Evolutionary conservation across 2,797 vertebrate species (phyloP).

Genomic region (Sternotherus odoratus): DNA sequence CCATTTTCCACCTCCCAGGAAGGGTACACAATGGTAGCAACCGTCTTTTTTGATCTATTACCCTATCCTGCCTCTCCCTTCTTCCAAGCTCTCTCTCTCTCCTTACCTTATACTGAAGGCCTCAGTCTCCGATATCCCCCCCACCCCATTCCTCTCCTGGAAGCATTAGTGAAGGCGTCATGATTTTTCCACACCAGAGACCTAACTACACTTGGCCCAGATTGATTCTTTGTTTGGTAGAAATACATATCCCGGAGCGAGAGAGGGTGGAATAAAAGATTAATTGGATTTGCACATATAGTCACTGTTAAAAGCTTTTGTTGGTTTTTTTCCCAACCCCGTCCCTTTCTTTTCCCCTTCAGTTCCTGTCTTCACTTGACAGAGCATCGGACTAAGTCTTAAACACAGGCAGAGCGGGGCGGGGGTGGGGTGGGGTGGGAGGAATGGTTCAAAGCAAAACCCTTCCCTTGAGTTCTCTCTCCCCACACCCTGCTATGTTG

Average conservation of each 20-base stretch:
- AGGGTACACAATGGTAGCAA: background rate
- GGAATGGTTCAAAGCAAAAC: background rate
- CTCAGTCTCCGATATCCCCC: background rate
- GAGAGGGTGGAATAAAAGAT: conserved; percentile 58
- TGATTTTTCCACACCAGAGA: background rate
- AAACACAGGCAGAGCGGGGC: background rate
- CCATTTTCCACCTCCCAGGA: background rate
- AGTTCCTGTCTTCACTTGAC: background rate
- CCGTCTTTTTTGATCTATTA: background rate
- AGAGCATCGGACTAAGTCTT: conserved; percentile 30
- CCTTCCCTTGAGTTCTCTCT: background rate
- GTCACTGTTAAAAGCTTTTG: conserved; percentile 37
- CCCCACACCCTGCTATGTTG: too few relatives aligned
- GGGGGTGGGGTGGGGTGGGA: background rate
- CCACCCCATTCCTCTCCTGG: background rate
- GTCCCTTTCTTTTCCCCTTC: background rate
- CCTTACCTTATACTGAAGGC: accelerated
- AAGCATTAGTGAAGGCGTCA: background rate
- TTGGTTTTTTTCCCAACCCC: background rate
- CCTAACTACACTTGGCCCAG: accelerated
- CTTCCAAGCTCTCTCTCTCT: accelerated
- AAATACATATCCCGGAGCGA: conserved; percentile 68
- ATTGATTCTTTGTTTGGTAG: conserved; percentile 49
- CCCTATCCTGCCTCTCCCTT: accelerated
- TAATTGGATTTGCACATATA: conserved; percentile 68